phyloP scores from a whole-genome alignment of 1,140 invertebrate species.

The Bombus waltoni region DNA sequence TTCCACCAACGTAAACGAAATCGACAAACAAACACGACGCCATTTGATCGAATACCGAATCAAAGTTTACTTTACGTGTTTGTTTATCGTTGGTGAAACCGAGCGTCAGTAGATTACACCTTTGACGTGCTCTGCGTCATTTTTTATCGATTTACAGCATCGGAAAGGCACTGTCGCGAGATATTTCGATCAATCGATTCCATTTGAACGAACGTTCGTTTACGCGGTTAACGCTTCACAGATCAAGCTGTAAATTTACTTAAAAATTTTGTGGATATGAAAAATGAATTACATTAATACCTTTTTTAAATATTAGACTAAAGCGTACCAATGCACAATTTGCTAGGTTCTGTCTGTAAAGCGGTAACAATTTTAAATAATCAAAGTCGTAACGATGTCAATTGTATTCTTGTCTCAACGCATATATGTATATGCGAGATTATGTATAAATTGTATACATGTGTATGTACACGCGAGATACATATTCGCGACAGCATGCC shows the following conservation, averaged over 20 bases:
- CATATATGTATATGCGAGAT: not conserved
- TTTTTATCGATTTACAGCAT: conserved; percentile 31
- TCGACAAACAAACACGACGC: not conserved
- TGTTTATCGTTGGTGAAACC: conserved; percentile 29
- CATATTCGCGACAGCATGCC: conserved; percentile 1
- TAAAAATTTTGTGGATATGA: not conserved
- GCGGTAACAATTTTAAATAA: conserved; percentile 18
- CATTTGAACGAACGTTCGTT: conserved; percentile 13
- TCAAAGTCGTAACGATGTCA: conserved; percentile 48
- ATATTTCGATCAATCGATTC: conserved; percentile 31
- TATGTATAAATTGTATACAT: conserved; percentile 30
- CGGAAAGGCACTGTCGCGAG: not conserved
- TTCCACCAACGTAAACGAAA: not conserved
- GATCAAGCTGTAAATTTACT: conserved; percentile 8
- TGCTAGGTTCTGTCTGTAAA: not conserved
- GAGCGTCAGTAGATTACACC: conserved; percentile 15
- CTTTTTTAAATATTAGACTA: not conserved
- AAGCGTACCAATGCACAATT: not conserved
- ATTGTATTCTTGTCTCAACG: conserved; percentile 41
- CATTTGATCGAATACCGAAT: not conserved
- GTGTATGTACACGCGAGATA: not conserved
- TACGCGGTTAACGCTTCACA: conserved; percentile 25
- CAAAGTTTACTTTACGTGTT: conserved; percentile 12
- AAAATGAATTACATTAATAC: not conserved
- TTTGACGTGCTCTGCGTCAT: not conserved